Percentiles rank a stretch among this genome's conserved stretches.
Conservation (phyloP, 2,113 vertebrate genomes). For the Montifringilla adamsi region DNA sequence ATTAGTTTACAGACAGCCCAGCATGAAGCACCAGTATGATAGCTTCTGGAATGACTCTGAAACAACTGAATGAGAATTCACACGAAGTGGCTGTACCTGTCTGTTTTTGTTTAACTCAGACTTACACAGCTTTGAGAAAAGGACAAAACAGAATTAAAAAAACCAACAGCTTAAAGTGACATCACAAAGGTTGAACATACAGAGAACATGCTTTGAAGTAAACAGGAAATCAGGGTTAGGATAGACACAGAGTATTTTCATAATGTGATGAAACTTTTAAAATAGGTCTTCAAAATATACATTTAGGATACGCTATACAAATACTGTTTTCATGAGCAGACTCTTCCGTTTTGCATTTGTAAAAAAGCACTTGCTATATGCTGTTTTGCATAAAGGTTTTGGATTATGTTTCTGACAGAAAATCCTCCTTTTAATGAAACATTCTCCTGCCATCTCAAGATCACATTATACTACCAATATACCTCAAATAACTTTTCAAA, state of each 20-base stretch:
- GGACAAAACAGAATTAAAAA: conserved; percentile 72
- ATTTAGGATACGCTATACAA: neutral
- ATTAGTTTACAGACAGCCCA: conserved; percentile 60
- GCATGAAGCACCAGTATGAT: conserved; percentile 28
- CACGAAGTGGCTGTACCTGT: conserved; percentile 80
- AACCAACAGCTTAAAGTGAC: conserved; percentile 42
- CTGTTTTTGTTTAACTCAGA: conserved; percentile 83
- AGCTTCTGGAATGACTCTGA: conserved; percentile 19
- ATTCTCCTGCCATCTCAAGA: neutral
- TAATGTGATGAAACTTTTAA: neutral
- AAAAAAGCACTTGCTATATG: neutral
- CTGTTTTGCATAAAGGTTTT: neutral
- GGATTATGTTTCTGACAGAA: neutral
- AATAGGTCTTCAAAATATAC: neutral
- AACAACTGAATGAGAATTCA: conserved; percentile 11
- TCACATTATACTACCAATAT: neutral
- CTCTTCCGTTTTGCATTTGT: neutral
- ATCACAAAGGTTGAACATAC: neutral
- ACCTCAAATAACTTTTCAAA: neutral
- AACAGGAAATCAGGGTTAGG: neutral
- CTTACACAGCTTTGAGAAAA: conserved; percentile 80
- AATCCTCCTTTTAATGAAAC: neutral
- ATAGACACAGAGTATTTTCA: neutral
- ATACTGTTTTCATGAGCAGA: neutral
- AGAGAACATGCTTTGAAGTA: neutral